Evolutionary conservation across 2,113 vertebrate genomes (phyloP).

Genomic region (Grus americana): DNA sequence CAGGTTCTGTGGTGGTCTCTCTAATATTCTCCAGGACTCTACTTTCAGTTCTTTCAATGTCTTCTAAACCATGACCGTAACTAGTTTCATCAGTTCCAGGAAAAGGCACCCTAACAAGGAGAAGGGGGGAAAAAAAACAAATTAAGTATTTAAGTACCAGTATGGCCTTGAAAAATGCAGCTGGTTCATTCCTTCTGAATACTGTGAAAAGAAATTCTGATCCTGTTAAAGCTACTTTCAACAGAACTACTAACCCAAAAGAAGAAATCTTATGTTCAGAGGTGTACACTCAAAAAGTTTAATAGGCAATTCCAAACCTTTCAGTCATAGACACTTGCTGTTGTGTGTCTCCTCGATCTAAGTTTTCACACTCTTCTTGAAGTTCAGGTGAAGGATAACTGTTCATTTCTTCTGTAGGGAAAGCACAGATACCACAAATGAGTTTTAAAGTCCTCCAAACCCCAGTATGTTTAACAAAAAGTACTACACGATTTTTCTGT

Average conservation of each 20-base stretch:
- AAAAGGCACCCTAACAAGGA: not conserved
- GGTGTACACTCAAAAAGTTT: not conserved
- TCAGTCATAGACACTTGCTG: not conserved
- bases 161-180: not conserved
- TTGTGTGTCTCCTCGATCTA: slow-evolving; percentile 41
- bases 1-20: not conserved
- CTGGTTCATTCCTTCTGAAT: not conserved
- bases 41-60: not conserved
- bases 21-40: not conserved
- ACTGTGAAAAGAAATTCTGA: not conserved
- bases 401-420: slow-evolving; percentile 75
- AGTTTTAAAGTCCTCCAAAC: not conserved
- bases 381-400: slow-evolving; percentile 75
- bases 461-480: not conserved
- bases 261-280: not conserved
- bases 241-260: not conserved
- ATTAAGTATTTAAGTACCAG: not conserved
- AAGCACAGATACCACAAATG: not conserved
- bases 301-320: slow-evolving; percentile 8
- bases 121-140: too few species aligned
- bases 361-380: slow-evolving; percentile 68
- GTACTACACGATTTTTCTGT: not conserved
- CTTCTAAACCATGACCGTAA: not conserved
- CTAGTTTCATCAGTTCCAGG: not conserved
- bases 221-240: not conserved